Conservation (phyloP, 2,113 vertebrate species). For the Ascaphus truei region DNA sequence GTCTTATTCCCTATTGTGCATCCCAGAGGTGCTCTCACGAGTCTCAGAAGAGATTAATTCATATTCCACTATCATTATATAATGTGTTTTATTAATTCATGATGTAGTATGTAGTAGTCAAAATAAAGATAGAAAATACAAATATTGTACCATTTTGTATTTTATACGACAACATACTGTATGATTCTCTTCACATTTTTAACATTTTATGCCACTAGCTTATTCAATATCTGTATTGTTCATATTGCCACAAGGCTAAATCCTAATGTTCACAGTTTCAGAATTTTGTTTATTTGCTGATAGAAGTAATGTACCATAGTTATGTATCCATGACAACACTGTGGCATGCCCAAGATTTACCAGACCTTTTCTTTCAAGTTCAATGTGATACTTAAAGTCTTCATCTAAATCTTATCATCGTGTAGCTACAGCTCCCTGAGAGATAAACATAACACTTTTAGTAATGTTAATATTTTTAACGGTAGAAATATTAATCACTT, state of each 20-base stretch:
- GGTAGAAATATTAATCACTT: too few relatives aligned
- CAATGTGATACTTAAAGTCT: conserved; percentile 26
- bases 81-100: too few relatives aligned
- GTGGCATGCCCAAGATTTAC: conserved; percentile 17
- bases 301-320: conserved; percentile 8
- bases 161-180: background rate
- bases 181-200: background rate
- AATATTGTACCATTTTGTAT: background rate
- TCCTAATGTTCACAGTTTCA: conserved; percentile 1
- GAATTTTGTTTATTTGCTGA: conserved; percentile 8
- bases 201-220: background rate
- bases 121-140: too few relatives aligned
- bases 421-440: conserved; percentile 7
- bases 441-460: too few relatives aligned
- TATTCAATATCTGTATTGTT: background rate
- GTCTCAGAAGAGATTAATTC: too few relatives aligned
- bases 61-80: too few relatives aligned
- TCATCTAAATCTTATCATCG: conserved; percentile 18
- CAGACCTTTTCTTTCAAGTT: conserved; percentile 30
- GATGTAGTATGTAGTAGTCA: too few relatives aligned
- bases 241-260: conserved; percentile 19
- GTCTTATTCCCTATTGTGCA: too few relatives aligned
- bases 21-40: too few relatives aligned
- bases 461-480: too few relatives aligned
- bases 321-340: conserved; percentile 28